Evolutionary conservation across 2,888 invertebrate species (phyloP), one percentile per base, ranked within the genome.

Genomic region (Conus canariensis): DNA sequence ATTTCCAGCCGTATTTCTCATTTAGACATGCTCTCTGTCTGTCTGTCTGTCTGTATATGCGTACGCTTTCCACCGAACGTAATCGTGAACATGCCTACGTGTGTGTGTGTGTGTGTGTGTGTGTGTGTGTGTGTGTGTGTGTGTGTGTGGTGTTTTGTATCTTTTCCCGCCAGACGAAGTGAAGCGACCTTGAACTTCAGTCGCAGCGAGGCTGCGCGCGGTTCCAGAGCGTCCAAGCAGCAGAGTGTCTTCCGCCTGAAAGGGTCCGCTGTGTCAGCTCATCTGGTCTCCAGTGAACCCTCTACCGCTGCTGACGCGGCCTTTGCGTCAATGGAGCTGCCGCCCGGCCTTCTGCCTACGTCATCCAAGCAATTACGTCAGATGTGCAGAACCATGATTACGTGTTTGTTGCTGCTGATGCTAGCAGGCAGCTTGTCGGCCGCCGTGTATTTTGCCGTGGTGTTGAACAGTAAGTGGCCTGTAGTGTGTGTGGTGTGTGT

Each of bases 401-500:
- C 93, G 82, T 92, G 93, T n/a, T 45, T 94, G n/a, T 88, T 94
- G 4, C 91, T 94, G 58, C 59, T 94, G 0, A 93, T 93, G 14
- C 89, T 94, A 74, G 93, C 94, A 16, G 94, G 92, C 10, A 93
- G 94, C 88, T 90, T 94, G 59, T 94, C 93, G 14, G 94, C 94
- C 12, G 95, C 94, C 19, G 93, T 95, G 70, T 95, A 94, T 90
- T 95, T 95, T 89, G 94, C 94, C 16, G 92, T 93, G 2, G 94
- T 93, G 83, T 90, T 94, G n/a, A 94, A 94, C 93, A 93, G 95
- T 95, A 91, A 92, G 94, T 83, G 9, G 45, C 45, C 45, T 45
- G 45, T 45, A 4, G 7, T 10, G n/a, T 70, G 19, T 85, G 85
- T 56, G 58, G 58, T 56, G 85, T 22, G 12, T 56, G 85, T 85